phyloP scores from a whole-genome alignment of 2,888 invertebrate genomes.

The Candidula unifasciata region DNA sequence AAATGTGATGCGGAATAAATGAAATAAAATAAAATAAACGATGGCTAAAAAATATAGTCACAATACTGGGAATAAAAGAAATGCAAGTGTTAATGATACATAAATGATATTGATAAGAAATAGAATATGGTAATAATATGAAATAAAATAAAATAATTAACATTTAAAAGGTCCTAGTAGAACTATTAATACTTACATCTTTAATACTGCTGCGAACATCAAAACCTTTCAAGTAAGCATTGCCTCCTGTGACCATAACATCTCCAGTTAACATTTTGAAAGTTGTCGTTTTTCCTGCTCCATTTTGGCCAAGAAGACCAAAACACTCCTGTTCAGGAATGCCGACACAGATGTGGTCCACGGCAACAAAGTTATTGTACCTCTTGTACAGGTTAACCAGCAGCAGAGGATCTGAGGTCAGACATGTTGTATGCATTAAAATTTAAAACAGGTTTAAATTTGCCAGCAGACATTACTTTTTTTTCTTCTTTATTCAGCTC shows the following conservation, averaged over 20 bases:
- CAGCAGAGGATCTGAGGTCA: conserved; percentile 64
- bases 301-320: conserved; percentile 89
- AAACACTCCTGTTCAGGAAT: conserved; percentile 84
- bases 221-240: conserved; percentile 79
- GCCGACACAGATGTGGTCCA: conserved; percentile 72
- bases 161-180: background rate
- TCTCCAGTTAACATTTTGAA: conserved; percentile 85
- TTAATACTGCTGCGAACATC: conserved; percentile 64
- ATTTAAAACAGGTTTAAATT: too few relatives aligned
- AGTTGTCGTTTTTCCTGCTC: conserved; percentile 92
- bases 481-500: too few relatives aligned
- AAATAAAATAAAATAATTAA: too few relatives aligned
- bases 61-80: too few relatives aligned
- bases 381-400: conserved; percentile 82
- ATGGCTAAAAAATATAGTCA: too few relatives aligned
- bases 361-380: conserved; percentile 81
- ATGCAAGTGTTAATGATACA: too few relatives aligned
- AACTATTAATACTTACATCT: conserved; percentile 56
- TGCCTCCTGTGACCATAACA: conserved; percentile 79
- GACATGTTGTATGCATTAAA: background rate
- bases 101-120: too few relatives aligned
- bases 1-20: too few relatives aligned
- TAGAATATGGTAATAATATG: too few relatives aligned
- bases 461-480: too few relatives aligned
- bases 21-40: too few relatives aligned